These are phyloP conservation scores for Acomys russatus DNA, from an alignment of 2,797 vertebrate species.

Conservation along the genomic window DNA sequence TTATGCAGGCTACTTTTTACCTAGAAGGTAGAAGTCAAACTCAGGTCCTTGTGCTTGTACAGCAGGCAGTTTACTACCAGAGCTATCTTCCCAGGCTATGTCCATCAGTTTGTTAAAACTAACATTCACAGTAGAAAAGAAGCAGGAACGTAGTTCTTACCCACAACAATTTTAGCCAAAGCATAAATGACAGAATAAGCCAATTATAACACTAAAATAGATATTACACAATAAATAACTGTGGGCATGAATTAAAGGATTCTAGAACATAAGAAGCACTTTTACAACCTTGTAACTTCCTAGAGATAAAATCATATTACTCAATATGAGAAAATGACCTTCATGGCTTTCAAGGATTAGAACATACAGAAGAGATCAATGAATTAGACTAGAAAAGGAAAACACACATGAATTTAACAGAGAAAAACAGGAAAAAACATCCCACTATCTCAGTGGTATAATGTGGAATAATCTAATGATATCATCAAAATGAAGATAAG, in stretches of 20 bases:
- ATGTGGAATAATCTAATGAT: background rate
- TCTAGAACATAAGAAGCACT: background rate
- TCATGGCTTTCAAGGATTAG: background rate
- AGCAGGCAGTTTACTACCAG: background rate
- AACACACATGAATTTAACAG: constrained; percentile 9
- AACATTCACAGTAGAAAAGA: background rate
- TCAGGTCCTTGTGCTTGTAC: background rate
- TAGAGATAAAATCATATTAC: background rate
- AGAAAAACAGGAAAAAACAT: background rate
- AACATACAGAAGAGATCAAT: background rate
- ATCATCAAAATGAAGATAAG: background rate
- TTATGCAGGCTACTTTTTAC: background rate
- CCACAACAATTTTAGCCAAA: background rate
- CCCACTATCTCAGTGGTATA: background rate
- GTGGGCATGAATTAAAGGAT: background rate
- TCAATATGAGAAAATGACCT: constrained; percentile 4
- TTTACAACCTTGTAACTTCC: background rate
- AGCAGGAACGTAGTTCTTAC: background rate
- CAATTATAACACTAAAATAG: background rate
- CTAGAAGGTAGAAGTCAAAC: background rate
- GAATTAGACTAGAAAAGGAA: background rate
- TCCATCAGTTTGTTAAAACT: background rate
- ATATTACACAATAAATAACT: background rate
- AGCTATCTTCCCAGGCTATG: background rate
- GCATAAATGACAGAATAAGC: background rate